phyloP scores from a whole-genome alignment of 2,113 vertebrate genomes.

The Stigmatopora argus region DNA sequence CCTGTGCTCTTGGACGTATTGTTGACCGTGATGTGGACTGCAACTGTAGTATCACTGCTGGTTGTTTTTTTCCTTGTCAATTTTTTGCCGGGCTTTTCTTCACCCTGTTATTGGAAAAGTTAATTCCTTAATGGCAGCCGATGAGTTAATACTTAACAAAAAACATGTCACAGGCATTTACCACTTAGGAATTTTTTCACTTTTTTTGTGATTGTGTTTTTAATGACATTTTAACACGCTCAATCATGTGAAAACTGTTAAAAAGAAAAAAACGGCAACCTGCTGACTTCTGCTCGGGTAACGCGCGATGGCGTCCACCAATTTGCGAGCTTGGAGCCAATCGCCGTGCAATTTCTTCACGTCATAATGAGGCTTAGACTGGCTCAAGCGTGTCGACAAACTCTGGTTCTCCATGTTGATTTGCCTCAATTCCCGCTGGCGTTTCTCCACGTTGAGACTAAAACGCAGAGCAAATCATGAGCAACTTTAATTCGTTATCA shows the following conservation, averaged over 20 bases:
- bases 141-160: too few relatives aligned
- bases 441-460: constrained; percentile 61
- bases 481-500: not conserved
- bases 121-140: too few relatives aligned
- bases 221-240: too few relatives aligned
- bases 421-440: constrained; percentile 56
- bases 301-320: constrained; percentile 51
- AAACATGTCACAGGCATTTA: too few relatives aligned
- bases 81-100: too few relatives aligned
- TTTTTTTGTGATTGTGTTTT: too few relatives aligned
- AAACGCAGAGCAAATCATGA: not conserved
- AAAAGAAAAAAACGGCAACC: not conserved
- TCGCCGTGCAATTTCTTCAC: constrained; percentile 64
- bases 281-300: constrained; percentile 41
- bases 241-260: too few relatives aligned
- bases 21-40: not conserved
- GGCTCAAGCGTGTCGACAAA: constrained; percentile 57
- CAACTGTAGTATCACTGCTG: too few relatives aligned
- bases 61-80: too few relatives aligned
- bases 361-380: constrained; percentile 56
- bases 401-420: constrained; percentile 63
- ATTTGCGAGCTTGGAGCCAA: constrained; percentile 57
- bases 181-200: too few relatives aligned
- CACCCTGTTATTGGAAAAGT: too few relatives aligned
- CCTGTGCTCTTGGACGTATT: not conserved